Evolutionary conservation across 2,888 invertebrate species (phyloP), one percentile per base, ranked within the genome.

Genomic region (Nephrotoma appendiculata): DNA sequence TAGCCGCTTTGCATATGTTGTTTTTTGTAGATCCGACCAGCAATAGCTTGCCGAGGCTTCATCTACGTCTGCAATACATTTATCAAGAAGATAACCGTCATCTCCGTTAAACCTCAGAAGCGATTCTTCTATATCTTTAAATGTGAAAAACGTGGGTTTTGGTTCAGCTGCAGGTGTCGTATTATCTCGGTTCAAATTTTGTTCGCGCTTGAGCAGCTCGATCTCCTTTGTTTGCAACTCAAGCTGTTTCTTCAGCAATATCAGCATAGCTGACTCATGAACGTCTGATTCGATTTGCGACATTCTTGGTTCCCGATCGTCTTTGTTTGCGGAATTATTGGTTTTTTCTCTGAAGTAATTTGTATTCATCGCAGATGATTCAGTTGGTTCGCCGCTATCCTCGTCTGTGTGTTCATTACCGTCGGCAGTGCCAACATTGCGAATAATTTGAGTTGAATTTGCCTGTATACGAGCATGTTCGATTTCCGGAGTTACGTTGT

Each of bases 11-110:
- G 85, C 86, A 48, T 87, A 87, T 5, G 87, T 42, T 1, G 86
- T 86, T 57, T 86, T 87, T 41, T 87, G 87, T 6, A 48, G 12
- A 44, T 86, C 87, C 15, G 87, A 42, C 87, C 86, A 87, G 6
- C 52, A 19, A 42, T 41, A n/a, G 6, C 42, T 44, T 2, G 12
- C 43, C 11, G 85, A 86, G 0, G 85, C 45, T 31, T 87, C 86
- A 41, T 87, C 84, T 31, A 87, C 43, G 52, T 87, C 86, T 19
- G 41, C 11, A 9, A 87, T 42, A 87, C 87, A 87, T 52, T 71
- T 87, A 7, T 86, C 83, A 9, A 87, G 48, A 45, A 44, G 45
- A 12, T 52, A 86, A 15, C 42, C 83, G 7, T 86, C 86, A 86
- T 87, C 87, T 15, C 85, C 52, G 41, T 57, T 87, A 44, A 85